phyloP scores from a whole-genome alignment of 2,797 vertebrate species.

The Australoheros facetus region DNA sequence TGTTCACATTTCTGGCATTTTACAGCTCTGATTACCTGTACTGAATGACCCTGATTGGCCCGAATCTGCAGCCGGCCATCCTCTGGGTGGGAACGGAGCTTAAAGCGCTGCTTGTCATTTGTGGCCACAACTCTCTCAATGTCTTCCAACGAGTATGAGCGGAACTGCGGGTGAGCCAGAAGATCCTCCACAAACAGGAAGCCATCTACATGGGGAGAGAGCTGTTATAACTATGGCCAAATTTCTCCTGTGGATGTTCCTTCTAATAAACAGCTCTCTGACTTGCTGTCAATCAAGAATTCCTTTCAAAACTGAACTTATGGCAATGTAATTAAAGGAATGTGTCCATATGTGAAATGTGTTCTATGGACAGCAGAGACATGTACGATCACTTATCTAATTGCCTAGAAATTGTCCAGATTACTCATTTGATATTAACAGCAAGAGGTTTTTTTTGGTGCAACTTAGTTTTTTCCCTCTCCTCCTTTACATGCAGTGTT shows the following conservation, averaged over 20 bases:
- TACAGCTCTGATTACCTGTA: constrained; percentile 77
- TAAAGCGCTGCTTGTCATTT: constrained; percentile 87
- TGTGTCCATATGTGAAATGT: not conserved
- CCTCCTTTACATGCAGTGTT: not conserved
- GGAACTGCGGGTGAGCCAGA: constrained; percentile 83
- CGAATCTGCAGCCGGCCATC: constrained; percentile 83
- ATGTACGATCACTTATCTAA: not conserved
- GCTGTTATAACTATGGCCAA: not conserved
- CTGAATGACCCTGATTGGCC: constrained; percentile 91
- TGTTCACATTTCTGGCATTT: not conserved
- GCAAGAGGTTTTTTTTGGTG: not conserved
- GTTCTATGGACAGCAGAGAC: fast-evolving
- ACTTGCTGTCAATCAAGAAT: not conserved
- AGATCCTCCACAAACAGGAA: constrained; percentile 85
- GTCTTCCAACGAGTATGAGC: constrained; percentile 81
- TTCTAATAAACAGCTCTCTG: not conserved
- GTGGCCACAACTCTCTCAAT: constrained; percentile 83
- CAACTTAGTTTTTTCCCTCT: not conserved
- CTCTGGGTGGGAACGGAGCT: constrained; percentile 73
- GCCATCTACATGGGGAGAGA: constrained; percentile 83
- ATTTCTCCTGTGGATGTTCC: not conserved
- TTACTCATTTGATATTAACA: not conserved
- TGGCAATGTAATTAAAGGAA: fast-evolving
- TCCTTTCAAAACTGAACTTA: not conserved
- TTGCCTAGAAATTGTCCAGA: not conserved